Conservation (phyloP, 2,888 invertebrate genomes). For the Neocrepidodera transversa region DNA sequence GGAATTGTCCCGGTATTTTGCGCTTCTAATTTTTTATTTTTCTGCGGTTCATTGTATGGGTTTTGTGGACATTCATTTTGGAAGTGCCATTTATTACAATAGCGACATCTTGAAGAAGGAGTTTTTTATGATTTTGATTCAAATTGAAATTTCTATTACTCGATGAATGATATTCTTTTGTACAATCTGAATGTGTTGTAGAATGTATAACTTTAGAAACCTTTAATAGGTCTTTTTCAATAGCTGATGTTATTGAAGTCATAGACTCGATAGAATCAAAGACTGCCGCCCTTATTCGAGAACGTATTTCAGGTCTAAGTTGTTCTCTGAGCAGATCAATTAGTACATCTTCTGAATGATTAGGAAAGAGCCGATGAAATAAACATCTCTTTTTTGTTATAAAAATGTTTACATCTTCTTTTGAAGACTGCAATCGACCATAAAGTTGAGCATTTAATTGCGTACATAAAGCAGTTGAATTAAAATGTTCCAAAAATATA, state of each 20-base stretch:
- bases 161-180: not conserved
- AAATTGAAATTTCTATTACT: not conserved
- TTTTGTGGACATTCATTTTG: not conserved
- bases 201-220: not conserved
- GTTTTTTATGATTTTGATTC: not conserved
- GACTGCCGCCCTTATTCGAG: not conserved
- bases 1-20: not conserved
- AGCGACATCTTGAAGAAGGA: not conserved
- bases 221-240: not conserved
- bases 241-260: not conserved
- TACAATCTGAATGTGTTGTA: not conserved
- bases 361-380: not conserved
- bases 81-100: not conserved
- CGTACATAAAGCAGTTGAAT: not conserved
- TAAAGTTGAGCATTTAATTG: slow-evolving; percentile 6
- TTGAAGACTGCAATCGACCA: not conserved
- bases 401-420: slow-evolving; percentile 1
- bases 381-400: slow-evolving; percentile 4
- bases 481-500: not conserved
- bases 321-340: slow-evolving; percentile 1
- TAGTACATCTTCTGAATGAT: not conserved
- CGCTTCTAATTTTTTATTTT: not conserved
- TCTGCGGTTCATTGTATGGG: no score
- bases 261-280: not conserved
- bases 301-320: slow-evolving; percentile 6